A percentile compares a stretch with the other conserved stretches of the same genome.
Conservation (phyloP, 2,888 invertebrate species). For the Agapostemon virescens region DNA sequence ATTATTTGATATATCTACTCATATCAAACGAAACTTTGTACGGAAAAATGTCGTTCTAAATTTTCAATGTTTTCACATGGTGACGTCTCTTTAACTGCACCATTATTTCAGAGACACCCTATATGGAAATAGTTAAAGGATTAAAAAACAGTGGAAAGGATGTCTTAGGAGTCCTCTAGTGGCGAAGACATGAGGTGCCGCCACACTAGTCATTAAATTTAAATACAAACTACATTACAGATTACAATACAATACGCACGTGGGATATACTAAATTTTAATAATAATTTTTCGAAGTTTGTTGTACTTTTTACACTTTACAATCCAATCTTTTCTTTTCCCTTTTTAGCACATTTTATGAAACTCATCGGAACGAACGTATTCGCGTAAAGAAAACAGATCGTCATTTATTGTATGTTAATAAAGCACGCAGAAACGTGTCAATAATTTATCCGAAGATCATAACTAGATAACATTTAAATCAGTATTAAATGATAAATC, state of each 20-base stretch:
- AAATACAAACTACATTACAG: conserved; percentile 32
- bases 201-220: conserved; percentile 30
- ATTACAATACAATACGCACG: conserved; percentile 29
- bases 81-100: not conserved
- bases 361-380: conserved; percentile 11
- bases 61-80: not conserved
- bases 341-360: conserved; percentile 19
- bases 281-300: conserved; percentile 1
- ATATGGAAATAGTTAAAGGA: not conserved
- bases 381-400: not conserved
- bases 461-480: not conserved
- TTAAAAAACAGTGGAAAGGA: not conserved
- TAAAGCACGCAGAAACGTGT: not conserved
- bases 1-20: not conserved
- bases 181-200: not conserved
- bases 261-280: conserved; percentile 12
- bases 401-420: not conserved
- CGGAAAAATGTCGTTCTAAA: not conserved
- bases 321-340: conserved; percentile 14
- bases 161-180: not conserved
- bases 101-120: not conserved
- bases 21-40: not conserved
- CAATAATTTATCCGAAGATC: conserved; percentile 4
- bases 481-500: conserved; percentile 6
- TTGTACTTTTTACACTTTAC: conserved; percentile 37